Evolutionary conservation across 2,797 vertebrate genomes (phyloP), one percentile per base, ranked within the genome.

Genomic region (Sparus aurata): DNA sequence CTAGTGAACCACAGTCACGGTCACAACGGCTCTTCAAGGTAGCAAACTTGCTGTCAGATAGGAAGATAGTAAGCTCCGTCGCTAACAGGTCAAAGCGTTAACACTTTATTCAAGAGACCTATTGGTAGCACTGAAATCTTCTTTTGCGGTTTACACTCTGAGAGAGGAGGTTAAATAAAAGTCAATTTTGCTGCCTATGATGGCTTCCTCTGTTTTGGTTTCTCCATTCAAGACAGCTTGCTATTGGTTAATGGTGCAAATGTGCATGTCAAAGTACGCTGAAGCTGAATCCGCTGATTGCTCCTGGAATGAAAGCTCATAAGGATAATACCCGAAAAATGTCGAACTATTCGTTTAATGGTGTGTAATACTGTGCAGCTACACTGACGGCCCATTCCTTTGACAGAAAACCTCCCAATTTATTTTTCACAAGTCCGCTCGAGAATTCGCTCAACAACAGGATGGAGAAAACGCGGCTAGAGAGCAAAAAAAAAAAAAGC

Each of bases 391-490:
- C 17, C 75, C 17, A 22, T 41, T 49, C 58, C 79, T 83, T 62
- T 67, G 67, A 73, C 55, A 62, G 71, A 80, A 34, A 78, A 82
- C 59, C 27, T 69, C 22, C 82, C 76, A 84, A 86, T 89, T 84
- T 80, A 85, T 84, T 83, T 85, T 69, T 83, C 73, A 72, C 73
- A 82, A 80, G 64, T 85, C 83, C 69, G 72, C 68, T 27, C 38
- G 65, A 63, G 72, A 85, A 84, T 85, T 70, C 71, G 73, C 75
- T 13, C 68, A 83, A 73, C 65, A 86, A 76, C 77, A 70, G 71
- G 72, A 79, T 45, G 69, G 53, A 38, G 10, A 38, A 38, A 38
- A 65, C 25, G 3, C 52, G 27, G 68, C 43, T 2, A 49, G 34
- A 34, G n/a, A 75, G 58, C 5, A 38, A 38, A 38, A 38, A 38